Evolutionary conservation across 2,113 vertebrate genomes (phyloP).

Genomic region (Colinus virginianus): DNA sequence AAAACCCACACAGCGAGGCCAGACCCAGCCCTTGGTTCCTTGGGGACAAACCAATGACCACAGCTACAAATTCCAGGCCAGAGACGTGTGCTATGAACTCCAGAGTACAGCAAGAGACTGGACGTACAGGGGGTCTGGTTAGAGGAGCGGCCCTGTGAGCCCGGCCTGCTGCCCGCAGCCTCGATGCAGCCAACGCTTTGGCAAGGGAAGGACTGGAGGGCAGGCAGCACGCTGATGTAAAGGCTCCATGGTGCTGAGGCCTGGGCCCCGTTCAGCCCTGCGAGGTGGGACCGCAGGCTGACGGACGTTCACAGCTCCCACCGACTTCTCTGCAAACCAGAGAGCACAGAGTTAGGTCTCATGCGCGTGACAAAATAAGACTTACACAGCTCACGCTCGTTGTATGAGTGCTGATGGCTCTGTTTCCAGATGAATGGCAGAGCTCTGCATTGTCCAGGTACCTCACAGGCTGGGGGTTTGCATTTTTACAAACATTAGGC

Average conservation of each 20-base stretch:
- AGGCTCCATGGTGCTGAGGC: not conserved
- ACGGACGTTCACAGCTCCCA: accelerated
- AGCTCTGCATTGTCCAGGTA: not conserved
- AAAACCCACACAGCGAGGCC: not conserved
- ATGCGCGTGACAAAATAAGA: not conserved
- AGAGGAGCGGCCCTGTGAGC: too few relatives aligned
- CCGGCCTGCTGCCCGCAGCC: not conserved
- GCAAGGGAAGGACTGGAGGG: not conserved
- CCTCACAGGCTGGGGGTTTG: not conserved
- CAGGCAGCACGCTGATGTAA: not conserved
- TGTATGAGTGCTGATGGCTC: not conserved
- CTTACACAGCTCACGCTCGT: not conserved
- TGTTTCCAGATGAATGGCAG: not conserved
- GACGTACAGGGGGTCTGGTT: too few relatives aligned
- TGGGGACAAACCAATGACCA: not conserved
- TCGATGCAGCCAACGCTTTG: not conserved
- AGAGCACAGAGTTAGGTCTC: not conserved
- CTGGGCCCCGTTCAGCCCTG: not conserved
- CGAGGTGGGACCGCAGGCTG: not conserved
- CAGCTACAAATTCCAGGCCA: not conserved
- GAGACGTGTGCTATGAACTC: too few relatives aligned
- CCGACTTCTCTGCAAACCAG: not conserved
- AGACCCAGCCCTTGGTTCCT: not conserved
- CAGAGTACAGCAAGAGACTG: too few relatives aligned
- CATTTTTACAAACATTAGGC: not conserved